Conservation (phyloP, 2,797 vertebrate genomes). For the Oophaga sylvatica region DNA sequence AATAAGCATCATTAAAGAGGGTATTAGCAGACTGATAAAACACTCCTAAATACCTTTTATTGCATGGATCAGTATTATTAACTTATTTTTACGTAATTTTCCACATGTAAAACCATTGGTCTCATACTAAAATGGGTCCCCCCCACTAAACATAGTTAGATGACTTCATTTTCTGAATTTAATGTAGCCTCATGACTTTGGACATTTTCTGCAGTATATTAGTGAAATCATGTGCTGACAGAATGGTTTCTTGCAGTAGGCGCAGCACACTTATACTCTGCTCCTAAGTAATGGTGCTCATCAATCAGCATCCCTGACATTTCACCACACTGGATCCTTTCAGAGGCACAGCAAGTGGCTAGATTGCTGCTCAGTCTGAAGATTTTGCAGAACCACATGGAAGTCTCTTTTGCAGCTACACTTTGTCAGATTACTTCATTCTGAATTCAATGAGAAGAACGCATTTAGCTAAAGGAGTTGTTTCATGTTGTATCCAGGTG, state of each 20-base stretch:
- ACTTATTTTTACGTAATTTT: neutral
- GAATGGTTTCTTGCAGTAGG: neutral
- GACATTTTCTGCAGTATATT: slow-evolving; percentile 8
- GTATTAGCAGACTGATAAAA: too few relatives aligned
- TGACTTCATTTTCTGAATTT: neutral
- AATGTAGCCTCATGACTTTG: neutral
- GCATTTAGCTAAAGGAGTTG: neutral
- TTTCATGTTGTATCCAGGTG: neutral
- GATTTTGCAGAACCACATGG: neutral
- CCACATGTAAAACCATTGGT: neutral
- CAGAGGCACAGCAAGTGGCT: neutral
- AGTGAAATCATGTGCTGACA: slow-evolving; percentile 3
- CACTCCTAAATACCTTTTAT: neutral
- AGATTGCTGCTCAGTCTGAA: slow-evolving; percentile 14
- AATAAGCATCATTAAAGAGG: too few relatives aligned
- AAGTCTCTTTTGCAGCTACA: neutral
- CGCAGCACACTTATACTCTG: neutral
- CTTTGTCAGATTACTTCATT: slow-evolving; percentile 8
- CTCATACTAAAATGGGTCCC: neutral
- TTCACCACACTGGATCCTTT: slow-evolving; percentile 25
- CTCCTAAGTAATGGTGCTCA: neutral
- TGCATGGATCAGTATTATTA: neutral
- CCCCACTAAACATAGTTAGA: neutral
- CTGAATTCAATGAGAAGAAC: neutral
- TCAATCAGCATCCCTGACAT: slow-evolving; percentile 21